Evolutionary conservation across 2,888 invertebrate species (phyloP), one percentile per base, ranked within the genome.

Genomic region (Caenorhabditis japonica): DNA sequence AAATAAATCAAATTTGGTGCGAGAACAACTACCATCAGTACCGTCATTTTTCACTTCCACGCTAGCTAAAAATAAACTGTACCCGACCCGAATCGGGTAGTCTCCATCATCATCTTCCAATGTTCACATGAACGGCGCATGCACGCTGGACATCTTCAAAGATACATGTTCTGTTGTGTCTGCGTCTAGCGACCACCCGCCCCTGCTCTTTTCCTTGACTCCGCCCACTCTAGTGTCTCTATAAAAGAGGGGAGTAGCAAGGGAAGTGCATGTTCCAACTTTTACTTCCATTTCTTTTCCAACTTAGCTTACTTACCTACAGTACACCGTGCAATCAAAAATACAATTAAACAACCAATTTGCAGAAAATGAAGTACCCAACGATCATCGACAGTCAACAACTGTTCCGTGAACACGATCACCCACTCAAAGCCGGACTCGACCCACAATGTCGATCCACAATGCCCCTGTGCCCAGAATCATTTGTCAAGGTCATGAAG

Each of bases 401-500:
- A 15, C 27, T 59, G 44, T 59, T 69, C 59, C 46, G 60, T 60
- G 60, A 62, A n/a, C 60, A 51, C 0, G 52, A 70, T 36, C 68
- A 59, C 38, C 52, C 68, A 41, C 19, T 59, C 12, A 58, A 70
- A 36, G 55, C 61, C 23, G 70, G 70, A 38, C 56, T 70, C 33
- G 71, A 64, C 19, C 46, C 58, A 33, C 53, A 64, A 25, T 52
- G 51, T n/a, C 34, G 60, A 21, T 51, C 66, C 12, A 66, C 76
- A 17, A 52, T 56, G 13, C 70, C 61, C 25, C 52, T 78, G 0
- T 56, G 55, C 36, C 41, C 78, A 2, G 66, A 73, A 8, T 43
- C 53, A n/a, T 81, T 83, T 55, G 44, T 47, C 15, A 60, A 68
- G 15, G 52, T 84, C 15, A 53, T 84, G 64, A 69, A 78, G 43